Conservation (phyloP, 2,888 invertebrate species). For the Mycogona germanica region DNA sequence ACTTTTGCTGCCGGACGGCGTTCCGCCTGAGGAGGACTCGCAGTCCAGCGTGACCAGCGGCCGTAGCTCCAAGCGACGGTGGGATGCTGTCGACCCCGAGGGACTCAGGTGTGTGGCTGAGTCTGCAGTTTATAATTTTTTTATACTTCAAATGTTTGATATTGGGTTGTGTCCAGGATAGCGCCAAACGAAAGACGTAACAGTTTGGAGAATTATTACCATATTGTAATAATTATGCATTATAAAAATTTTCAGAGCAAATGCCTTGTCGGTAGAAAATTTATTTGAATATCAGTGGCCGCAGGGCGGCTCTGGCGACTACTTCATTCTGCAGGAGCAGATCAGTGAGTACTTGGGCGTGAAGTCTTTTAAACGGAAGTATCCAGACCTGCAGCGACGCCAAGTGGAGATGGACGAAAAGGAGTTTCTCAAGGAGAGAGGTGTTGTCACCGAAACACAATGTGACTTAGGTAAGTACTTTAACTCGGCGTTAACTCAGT, state of each 20-base stretch:
- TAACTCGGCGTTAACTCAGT: too few species aligned
- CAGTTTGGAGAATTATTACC: neutral
- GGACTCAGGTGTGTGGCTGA: neutral
- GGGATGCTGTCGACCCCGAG: constrained; percentile 19
- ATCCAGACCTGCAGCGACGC: constrained; percentile 73
- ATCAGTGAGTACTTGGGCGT: constrained; percentile 88
- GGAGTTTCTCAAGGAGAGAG: constrained; percentile 69
- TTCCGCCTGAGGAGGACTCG: constrained; percentile 19
- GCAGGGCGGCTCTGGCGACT: constrained; percentile 50
- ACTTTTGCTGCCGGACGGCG: constrained; percentile 13
- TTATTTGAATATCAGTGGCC: constrained; percentile 94
- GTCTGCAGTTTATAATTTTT: neutral
- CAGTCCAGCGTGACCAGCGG: constrained; percentile 21
- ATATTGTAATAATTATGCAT: neutral
- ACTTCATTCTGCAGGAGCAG: constrained; percentile 92
- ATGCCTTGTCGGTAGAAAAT: constrained; percentile 52
- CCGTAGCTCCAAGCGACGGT: constrained; percentile 18
- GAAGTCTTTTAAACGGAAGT: constrained; percentile 92
- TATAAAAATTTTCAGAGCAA: constrained; percentile 7
- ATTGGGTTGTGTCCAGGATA: neutral
- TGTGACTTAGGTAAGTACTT: constrained; percentile 67
- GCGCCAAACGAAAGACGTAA: neutral
- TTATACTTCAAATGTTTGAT: neutral
- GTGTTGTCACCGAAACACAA: constrained; percentile 70
- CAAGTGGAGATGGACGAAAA: constrained; percentile 82